phyloP scores from a whole-genome alignment of 2,797 vertebrate genomes.

The Stomatorhinus walkeri region DNA sequence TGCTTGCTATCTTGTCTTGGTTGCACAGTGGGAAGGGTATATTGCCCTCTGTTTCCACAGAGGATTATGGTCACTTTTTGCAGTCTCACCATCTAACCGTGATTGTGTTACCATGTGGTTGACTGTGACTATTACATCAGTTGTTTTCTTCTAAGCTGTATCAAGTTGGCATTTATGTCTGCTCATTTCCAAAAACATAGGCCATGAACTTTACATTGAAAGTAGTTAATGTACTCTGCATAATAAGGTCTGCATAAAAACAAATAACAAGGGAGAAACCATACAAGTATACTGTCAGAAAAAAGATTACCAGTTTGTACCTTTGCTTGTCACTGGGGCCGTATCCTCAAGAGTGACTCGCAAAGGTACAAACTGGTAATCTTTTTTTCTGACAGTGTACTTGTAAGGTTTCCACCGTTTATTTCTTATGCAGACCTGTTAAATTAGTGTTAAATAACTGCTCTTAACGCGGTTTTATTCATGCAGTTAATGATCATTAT shows the following conservation, averaged over 20 bases:
- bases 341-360: not conserved
- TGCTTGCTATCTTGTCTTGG: conserved; percentile 21
- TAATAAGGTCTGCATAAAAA: no score
- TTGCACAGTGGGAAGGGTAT: not conserved
- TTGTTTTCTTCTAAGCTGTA: not conserved
- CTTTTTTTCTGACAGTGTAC: not conserved
- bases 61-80: conserved; percentile 11
- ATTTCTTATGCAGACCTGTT: not conserved
- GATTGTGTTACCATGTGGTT: not conserved
- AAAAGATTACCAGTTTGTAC: not conserved
- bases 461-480: not conserved
- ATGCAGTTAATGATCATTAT: not conserved
- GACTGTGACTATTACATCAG: not conserved
- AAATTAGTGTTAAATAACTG: not conserved
- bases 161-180: not conserved
- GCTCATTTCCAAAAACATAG: not conserved
- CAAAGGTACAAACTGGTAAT: not conserved
- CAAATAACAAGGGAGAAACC: no score
- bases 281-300: not conserved
- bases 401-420: not conserved
- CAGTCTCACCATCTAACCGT: conserved; percentile 25
- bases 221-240: not conserved
- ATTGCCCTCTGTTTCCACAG: conserved; percentile 13
- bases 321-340: not conserved
- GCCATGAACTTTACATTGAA: not conserved